Evolutionary conservation across 1,140 invertebrate species (phyloP).

Genomic region (Drosophila azteca): DNA sequence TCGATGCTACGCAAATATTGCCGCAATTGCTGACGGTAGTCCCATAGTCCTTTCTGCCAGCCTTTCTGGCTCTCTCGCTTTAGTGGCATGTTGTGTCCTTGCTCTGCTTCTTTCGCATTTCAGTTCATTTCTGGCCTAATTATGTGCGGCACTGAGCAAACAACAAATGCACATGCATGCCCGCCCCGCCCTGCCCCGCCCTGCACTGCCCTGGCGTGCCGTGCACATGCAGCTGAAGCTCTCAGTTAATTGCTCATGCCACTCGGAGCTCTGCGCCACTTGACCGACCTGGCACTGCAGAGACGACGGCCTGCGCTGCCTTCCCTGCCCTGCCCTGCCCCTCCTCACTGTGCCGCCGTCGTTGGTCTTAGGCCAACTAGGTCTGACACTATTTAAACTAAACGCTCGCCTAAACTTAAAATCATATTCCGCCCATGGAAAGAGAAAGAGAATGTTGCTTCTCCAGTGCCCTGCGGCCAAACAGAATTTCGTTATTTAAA

Average conservation of each 20-base stretch:
- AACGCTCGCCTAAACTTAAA: conserved; percentile 55
- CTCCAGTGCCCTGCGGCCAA: conserved; percentile 42
- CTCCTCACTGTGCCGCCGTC: background rate
- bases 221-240: conserved; percentile 32
- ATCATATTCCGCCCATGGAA: conserved; percentile 41
- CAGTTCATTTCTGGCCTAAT: conserved; percentile 72
- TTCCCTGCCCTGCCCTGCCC: conserved; percentile 28
- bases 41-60: too few species aligned
- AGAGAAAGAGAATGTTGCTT: conserved; percentile 38
- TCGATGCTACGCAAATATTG: conserved; percentile 41
- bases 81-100: conserved; percentile 61
- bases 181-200: background rate
- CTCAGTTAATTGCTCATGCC: conserved; percentile 75
- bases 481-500: conserved; percentile 75
- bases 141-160: conserved; percentile 74
- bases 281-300: conserved; percentile 66
- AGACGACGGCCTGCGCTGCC: conserved; percentile 27
- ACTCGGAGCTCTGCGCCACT: conserved; percentile 61
- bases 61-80: conserved; percentile 2
- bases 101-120: conserved; percentile 71
- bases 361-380: conserved; percentile 1
- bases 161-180: conserved; percentile 64
- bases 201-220: background rate
- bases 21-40: conserved; percentile 16
- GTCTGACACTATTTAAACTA: conserved; percentile 60